A percentile compares a stretch with the other conserved stretches of the same genome.
phyloP scores from a whole-genome alignment of 2,888 invertebrate species.

The Beris morrisii region DNA sequence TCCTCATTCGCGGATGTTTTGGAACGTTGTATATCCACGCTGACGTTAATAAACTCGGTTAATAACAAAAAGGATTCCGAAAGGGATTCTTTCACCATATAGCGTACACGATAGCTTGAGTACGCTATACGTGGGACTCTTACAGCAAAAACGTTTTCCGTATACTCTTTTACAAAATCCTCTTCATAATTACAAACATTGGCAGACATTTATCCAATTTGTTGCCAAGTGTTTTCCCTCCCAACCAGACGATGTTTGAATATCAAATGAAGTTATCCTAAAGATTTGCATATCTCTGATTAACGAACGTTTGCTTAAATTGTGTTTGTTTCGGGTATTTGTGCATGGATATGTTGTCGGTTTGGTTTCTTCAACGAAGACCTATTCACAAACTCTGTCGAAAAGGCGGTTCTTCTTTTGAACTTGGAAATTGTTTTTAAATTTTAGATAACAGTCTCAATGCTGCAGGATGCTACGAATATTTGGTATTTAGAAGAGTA shows the following conservation, averaged over 20 bases:
- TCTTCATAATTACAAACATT: conserved; percentile 27
- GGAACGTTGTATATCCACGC: not conserved
- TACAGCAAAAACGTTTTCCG: no score
- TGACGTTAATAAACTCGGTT: not conserved
- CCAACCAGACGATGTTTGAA: conserved; percentile 34
- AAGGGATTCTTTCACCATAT: not conserved
- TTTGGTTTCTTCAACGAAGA: no score
- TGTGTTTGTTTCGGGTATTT: conserved; percentile 18
- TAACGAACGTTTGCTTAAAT: conserved; percentile 35
- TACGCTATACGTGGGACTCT: no score
- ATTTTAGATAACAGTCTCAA: no score
- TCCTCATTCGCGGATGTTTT: no score
- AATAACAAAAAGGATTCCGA: not conserved
- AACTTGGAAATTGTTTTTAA: no score
- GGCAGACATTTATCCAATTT: conserved; percentile 35
- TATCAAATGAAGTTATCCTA: conserved; percentile 35
- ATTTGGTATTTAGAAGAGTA: no score
- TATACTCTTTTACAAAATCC: not conserved
- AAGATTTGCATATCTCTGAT: conserved; percentile 36
- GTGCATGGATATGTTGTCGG: not conserved
- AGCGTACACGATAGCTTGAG: no score
- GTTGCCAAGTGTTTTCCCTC: conserved; percentile 32
- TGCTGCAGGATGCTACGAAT: no score
- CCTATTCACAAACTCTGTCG: no score
- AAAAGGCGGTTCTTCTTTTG: no score